These are phyloP conservation scores for Melanotaenia pygmaea DNA, from an alignment of 2,797 vertebrate genomes.

Conservation along the genomic window DNA sequence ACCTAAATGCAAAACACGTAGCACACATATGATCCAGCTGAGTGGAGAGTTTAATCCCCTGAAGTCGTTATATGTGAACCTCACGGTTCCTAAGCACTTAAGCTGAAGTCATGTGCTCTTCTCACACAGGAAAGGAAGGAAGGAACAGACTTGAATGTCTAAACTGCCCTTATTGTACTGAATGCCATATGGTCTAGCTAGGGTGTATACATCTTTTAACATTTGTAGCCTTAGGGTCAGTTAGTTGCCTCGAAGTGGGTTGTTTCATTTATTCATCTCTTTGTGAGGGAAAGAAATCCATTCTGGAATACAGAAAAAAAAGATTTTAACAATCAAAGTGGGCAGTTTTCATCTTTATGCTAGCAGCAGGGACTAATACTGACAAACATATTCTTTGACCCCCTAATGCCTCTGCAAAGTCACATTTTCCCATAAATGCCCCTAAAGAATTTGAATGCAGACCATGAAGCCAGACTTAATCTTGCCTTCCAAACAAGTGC, in stretches of 20 bases:
- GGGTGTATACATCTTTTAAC: slow-evolving; percentile 53
- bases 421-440: neutral
- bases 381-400: neutral
- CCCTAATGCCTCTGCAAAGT: neutral
- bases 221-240: slow-evolving; percentile 14
- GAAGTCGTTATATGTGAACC: slow-evolving; percentile 12
- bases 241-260: neutral
- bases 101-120: slow-evolving; percentile 3
- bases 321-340: neutral
- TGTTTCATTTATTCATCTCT: slow-evolving; percentile 22
- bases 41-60: slow-evolving; percentile 38
- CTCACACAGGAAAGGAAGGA: neutral
- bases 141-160: slow-evolving; percentile 46
- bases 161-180: slow-evolving; percentile 29
- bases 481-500: neutral
- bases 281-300: neutral
- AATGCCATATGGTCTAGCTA: slow-evolving; percentile 31
- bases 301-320: neutral
- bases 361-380: neutral
- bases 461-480: neutral
- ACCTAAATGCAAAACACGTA: neutral
- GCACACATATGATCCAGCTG: neutral
- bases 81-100: neutral
- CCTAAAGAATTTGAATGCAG: neutral
- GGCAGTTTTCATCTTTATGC: neutral